Evolutionary conservation across 2,888 invertebrate genomes (phyloP), one percentile per base, ranked within the genome.

Genomic region (Esperia sulphurella): DNA sequence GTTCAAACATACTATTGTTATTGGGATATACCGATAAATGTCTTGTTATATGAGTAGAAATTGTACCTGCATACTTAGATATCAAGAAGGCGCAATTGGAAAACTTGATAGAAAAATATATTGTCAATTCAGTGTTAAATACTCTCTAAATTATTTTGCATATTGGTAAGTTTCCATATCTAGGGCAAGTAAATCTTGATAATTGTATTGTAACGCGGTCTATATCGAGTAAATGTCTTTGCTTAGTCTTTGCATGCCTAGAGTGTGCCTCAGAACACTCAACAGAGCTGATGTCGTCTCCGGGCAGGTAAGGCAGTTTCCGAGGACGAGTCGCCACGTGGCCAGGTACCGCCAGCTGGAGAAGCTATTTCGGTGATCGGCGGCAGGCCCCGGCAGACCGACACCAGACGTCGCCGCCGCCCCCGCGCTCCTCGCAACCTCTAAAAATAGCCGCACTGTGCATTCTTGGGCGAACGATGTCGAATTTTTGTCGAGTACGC

Each of bases 321-420:
- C 58, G 59, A 60, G 59, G 71, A 65, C 67, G 66, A 59, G 58
- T 61, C 59, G 74, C 85, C 87, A 88, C 88, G 88, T 88, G 88
- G 79, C 73, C 84, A 84, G 87, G 85, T 85, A 86, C 73, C 67
- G 81, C 83, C 86, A 87, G 84, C 88, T 89, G 89, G 88, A 88
- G 78, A 80, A 82, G 85, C 75, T 89, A 89, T 89, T 89, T 89
- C 75, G 74, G 89, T 85, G 90, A 88, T 84, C 89, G 90, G 89
- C 86, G 84, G 90, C 91, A 91, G 91, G 89, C 90, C 91, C 91
- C 86, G 91, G 91, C 89, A 91, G 91, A 90, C 87, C 90, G 90
- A 88, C 86, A 87, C 85, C 86, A 89, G 88, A 88, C 89, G 83
- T 80, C 79, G 83, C 77, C 79, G 82, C 83, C 87, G 86, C 82